These are phyloP conservation scores for Aspidiotus rigidus DNA, from an alignment of 2,888 invertebrate species.

Conservation along the genomic window DNA sequence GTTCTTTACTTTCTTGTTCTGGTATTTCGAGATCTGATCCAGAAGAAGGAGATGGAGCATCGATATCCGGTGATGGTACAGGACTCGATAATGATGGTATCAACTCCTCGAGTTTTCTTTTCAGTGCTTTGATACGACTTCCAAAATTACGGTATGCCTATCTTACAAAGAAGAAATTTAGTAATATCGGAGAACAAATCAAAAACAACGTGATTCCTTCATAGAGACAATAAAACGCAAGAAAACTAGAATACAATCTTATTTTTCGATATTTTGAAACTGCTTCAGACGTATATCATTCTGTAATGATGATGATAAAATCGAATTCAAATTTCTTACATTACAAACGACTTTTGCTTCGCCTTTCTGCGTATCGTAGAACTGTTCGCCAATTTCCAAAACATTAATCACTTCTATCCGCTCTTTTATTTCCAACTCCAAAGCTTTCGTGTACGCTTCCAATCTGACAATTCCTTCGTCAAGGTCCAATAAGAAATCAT, in stretches of 20 bases:
- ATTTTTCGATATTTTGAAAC: constrained; percentile 8
- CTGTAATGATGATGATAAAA: not conserved
- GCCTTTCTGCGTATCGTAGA: constrained; percentile 79
- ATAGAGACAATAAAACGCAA: too few relatives aligned
- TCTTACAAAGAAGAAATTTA: constrained; percentile 35
- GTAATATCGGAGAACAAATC: too few relatives aligned
- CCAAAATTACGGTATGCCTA: constrained; percentile 94
- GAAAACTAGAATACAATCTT: not conserved
- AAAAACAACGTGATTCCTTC: not conserved
- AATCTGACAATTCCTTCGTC: constrained; percentile 70
- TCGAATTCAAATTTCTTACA: constrained; percentile 55
- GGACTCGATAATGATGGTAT: constrained; percentile 58
- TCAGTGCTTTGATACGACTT: constrained; percentile 71
- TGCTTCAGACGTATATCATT: not conserved
- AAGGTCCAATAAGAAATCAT: constrained; percentile 78
- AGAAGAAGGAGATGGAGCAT: constrained; percentile 67
- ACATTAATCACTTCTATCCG: constrained; percentile 66
- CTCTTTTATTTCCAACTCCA: constrained; percentile 74
- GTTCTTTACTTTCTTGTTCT: constrained; percentile 43
- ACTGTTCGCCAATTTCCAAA: constrained; percentile 70
- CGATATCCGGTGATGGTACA: constrained; percentile 59
- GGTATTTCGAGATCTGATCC: constrained; percentile 63
- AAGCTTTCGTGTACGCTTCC: constrained; percentile 67
- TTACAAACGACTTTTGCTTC: constrained; percentile 94
- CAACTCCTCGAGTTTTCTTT: constrained; percentile 75